phyloP scores from a whole-genome alignment of 2,888 invertebrate species.

The Lobophora halterata region DNA sequence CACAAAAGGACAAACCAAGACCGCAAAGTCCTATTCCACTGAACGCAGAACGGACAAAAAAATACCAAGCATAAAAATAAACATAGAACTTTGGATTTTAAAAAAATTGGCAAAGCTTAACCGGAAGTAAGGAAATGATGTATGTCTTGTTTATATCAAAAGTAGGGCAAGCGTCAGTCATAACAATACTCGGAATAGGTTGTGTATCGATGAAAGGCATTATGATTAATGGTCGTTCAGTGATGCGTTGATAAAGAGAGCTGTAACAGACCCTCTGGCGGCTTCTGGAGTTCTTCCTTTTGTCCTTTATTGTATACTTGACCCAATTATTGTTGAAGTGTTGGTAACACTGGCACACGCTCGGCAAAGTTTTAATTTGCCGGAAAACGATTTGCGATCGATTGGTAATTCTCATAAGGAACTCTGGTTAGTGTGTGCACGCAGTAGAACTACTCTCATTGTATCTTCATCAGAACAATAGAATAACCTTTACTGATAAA shows the following conservation, averaged over 20 bases:
- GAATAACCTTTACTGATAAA: conserved; percentile 1
- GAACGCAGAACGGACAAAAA: conserved; percentile 28
- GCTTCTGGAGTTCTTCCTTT: conserved; percentile 38
- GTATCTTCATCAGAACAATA: conserved; percentile 14
- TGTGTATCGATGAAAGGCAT: conserved; percentile 48
- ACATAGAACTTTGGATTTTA: conserved; percentile 24
- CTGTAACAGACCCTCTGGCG: conserved; percentile 46
- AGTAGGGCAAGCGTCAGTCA: conserved; percentile 43
- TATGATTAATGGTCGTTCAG: conserved; percentile 60
- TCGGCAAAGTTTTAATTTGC: conserved; percentile 51
- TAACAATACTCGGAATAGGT: conserved; percentile 49
- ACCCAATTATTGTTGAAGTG: conserved; percentile 61
- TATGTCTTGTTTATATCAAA: conserved; percentile 46
- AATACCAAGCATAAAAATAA: conserved; percentile 26
- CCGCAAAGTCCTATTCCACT: conserved; percentile 26
- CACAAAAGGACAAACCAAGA: conserved; percentile 22
- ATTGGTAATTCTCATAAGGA: conserved; percentile 45
- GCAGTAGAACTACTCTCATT: conserved; percentile 26
- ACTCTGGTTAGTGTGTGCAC: conserved; percentile 31
- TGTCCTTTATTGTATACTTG: conserved; percentile 67
- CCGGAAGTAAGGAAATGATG: conserved; percentile 40
- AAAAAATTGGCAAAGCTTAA: conserved; percentile 25
- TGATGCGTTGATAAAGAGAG: conserved; percentile 63
- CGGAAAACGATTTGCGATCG: conserved; percentile 51
- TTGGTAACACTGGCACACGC: conserved; percentile 46